Evolutionary conservation across 2,888 invertebrate genomes (phyloP).

Genomic region (Drosophila infuscata): DNA sequence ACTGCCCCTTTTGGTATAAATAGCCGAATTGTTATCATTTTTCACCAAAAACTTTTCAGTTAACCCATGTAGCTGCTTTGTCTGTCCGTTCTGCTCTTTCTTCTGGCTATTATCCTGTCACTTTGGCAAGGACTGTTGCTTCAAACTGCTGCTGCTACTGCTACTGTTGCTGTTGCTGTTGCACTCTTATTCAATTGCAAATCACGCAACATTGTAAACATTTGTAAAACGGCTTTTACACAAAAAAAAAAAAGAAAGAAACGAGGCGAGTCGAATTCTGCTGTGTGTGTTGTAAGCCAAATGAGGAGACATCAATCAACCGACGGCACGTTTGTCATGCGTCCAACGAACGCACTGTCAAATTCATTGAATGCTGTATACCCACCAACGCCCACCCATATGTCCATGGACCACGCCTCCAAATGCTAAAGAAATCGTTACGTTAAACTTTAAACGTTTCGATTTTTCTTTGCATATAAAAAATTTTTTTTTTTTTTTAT

Average conservation of each 20-base stretch:
- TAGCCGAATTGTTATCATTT: conserved; percentile 27
- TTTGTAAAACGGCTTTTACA: conserved; percentile 77
- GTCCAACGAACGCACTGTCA: conserved; percentile 73
- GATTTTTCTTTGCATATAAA: conserved; percentile 50
- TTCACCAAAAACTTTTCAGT: conserved; percentile 38
- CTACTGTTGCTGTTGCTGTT: conserved; percentile 10
- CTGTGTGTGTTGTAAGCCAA: conserved; percentile 57
- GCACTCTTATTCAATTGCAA: conserved; percentile 76
- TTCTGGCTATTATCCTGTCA: conserved; percentile 7
- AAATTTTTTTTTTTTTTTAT: conserved; percentile 16
- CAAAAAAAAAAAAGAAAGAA: conserved; percentile 2
- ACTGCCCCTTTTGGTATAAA: neutral
- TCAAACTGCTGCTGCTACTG: conserved; percentile 13
- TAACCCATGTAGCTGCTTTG: conserved; percentile 28
- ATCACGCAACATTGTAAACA: conserved; percentile 80
- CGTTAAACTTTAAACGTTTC: conserved; percentile 67
- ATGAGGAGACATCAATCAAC: conserved; percentile 77
- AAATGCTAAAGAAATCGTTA: conserved; percentile 53
- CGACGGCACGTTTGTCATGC: conserved; percentile 69
- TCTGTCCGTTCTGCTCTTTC: neutral
- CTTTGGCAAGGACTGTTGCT: conserved; percentile 32
- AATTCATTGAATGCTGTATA: conserved; percentile 62
- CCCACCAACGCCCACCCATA: conserved; percentile 38
- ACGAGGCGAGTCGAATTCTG: conserved; percentile 28
- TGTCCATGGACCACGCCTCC: conserved; percentile 21